A percentile compares a stretch with the other conserved stretches of the same genome.
Evolutionary conservation across 1,140 invertebrate genomes (phyloP).

Genomic region (Lepeophtheirus salmonis): DNA sequence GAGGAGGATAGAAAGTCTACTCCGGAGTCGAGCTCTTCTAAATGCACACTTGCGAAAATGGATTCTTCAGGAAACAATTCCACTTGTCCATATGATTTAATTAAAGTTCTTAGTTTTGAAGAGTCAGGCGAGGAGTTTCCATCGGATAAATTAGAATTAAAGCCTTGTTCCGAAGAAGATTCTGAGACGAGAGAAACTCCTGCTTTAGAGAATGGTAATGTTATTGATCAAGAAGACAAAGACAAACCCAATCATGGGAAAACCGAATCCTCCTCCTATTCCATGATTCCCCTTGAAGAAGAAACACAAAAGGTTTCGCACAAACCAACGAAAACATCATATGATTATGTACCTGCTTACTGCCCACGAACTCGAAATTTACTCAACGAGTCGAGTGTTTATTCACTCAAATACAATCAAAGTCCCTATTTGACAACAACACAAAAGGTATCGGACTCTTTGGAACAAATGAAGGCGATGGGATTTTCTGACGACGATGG

Average conservation of each 20-base stretch:
- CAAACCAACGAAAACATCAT: too few relatives aligned
- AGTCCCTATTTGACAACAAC: slow-evolving; percentile 22
- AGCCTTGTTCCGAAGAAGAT: too few relatives aligned
- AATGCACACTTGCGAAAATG: neutral
- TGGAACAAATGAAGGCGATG: slow-evolving; percentile 54
- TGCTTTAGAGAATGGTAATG: too few relatives aligned
- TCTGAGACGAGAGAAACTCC: neutral
- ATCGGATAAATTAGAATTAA: too few relatives aligned
- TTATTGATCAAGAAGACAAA: too few relatives aligned
- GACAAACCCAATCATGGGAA: neutral
- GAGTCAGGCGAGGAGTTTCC: neutral
- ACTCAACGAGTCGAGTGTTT: neutral
- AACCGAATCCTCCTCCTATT: neutral
- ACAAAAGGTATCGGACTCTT: slow-evolving; percentile 36
- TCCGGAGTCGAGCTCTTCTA: neutral
- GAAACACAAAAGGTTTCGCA: too few relatives aligned
- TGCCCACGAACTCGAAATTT: neutral
- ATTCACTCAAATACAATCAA: neutral
- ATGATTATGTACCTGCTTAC: neutral
- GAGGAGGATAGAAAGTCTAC: too few relatives aligned
- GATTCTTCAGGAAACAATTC: neutral
- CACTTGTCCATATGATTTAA: neutral
- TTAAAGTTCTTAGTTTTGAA: neutral
- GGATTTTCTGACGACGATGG: slow-evolving; percentile 54
- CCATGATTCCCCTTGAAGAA: neutral